Evolutionary conservation across 2,888 invertebrate species (phyloP).

Genomic region (Lamellibrachia columna): DNA sequence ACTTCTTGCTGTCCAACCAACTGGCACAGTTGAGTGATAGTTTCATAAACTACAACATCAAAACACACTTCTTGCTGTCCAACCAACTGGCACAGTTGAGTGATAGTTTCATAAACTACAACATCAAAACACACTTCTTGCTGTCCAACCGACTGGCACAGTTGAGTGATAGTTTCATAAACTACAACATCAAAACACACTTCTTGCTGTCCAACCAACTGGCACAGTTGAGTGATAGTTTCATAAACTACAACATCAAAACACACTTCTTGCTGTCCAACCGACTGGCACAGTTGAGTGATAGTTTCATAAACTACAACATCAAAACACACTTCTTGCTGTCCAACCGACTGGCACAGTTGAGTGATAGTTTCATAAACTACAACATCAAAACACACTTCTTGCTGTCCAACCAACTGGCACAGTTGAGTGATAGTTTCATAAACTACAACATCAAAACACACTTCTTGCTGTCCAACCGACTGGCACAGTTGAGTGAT

Average conservation of each 20-base stretch:
- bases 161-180: slow-evolving; percentile 66
- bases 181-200: slow-evolving; percentile 69
- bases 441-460: slow-evolving; percentile 66
- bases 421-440: slow-evolving; percentile 72
- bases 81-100: too few relatives aligned
- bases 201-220: slow-evolving; percentile 84
- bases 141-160: slow-evolving; percentile 85
- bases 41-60: slow-evolving; percentile 45
- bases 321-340: slow-evolving; percentile 79
- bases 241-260: slow-evolving; percentile 87
- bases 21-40: slow-evolving; percentile 77
- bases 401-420: slow-evolving; percentile 82
- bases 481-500: too few relatives aligned
- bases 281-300: slow-evolving; percentile 79
- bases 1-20: slow-evolving; percentile 83
- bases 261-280: slow-evolving; percentile 83
- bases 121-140: slow-evolving; percentile 84
- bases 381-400: slow-evolving; percentile 86
- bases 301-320: background rate
- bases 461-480: slow-evolving; percentile 83
- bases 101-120: too few relatives aligned
- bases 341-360: slow-evolving; percentile 79
- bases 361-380: too few relatives aligned
- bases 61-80: slow-evolving; percentile 81
- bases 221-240: too few relatives aligned